Base-by-base conservation (phyloP, 2,113 vertebrate genomes). In the Saccopteryx leptura region DNA sequence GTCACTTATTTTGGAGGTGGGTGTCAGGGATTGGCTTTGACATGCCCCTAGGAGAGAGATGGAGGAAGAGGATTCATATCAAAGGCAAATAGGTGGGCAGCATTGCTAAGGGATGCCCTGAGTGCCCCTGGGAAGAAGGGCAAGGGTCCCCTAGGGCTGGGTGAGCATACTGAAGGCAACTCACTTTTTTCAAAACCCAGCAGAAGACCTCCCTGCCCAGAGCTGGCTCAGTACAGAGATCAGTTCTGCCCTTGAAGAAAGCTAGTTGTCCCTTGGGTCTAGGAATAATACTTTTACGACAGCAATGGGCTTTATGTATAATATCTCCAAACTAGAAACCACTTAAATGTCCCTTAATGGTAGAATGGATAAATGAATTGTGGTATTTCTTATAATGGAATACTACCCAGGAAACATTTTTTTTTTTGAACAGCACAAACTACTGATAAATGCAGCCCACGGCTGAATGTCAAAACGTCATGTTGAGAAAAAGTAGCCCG, bases 1-100 rank as follows among this genome's bases (percentile, higher is more conserved):
- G 50, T 11, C 1, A 1, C 61, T 31, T 46, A 2, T 61, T n/a
- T 61, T 0, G 8, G 26, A 8, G 14, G 26, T 7, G 14, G 11
- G 9, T 18, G 17, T 7, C 26, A 48, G 9, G 18, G 48, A 7
- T 7, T 63, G 56, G 15, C 48, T 82, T 85, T 66, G 50, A n/a
- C 0, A 0, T 23, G 58, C 19, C 88, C 18, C 2, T 23, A 39
- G 68, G 58, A 39, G n/a, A 46, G 50, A 72, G 10, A 1, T 7
- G 5, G 0, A 1, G 50, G 12, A 33, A 65, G 18, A 68, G 1
- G 21, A 2, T 21, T 60, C 48, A 13, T 1, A 21, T 69, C 24
- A n/a, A 75, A 88, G 26, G 39, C 61, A n/a, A 18, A 17, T 8
- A 26, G 31, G 7, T 28, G 61, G 17, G n/a, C 60, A 39, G 19